Evolutionary conservation across 53 echinoderm and acorn worm species (phyloP).

Genomic region (Holothuria leucospilota): DNA sequence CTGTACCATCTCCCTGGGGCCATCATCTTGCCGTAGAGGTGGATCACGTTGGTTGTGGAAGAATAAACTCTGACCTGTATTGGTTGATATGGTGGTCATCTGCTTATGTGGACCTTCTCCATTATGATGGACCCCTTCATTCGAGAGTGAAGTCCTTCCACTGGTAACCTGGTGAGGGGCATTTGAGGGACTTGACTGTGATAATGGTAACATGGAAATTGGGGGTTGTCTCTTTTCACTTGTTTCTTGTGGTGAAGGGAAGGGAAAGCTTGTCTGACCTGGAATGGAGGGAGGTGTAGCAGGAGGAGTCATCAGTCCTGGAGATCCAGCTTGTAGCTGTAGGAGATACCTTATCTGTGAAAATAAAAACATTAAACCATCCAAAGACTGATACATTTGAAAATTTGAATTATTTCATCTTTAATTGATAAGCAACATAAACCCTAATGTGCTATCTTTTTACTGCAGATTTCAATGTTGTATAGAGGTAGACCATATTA

Average conservation of each 20-base stretch:
- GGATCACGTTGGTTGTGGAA: constrained; percentile 46
- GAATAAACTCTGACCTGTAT: constrained; percentile 88
- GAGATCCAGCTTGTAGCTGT: constrained; percentile 44
- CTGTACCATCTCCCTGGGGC: neutral
- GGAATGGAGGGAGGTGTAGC: constrained; percentile 65
- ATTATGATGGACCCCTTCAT: no score
- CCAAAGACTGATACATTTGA: no score
- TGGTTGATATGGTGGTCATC: constrained; percentile 76
- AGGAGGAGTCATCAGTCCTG: constrained; percentile 72
- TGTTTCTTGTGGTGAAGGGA: constrained; percentile 7
- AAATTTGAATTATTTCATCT: no score
- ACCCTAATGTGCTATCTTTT: no score
- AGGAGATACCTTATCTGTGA: constrained; percentile 80
- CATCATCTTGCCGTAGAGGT: neutral
- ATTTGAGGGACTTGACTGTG: neutral
- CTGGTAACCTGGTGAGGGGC: neutral
- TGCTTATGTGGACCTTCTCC: neutral
- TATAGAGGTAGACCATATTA: no score
- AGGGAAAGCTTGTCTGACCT: constrained; percentile 2
- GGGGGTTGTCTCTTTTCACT: neutral
- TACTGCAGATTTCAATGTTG: no score
- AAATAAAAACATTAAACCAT: neutral
- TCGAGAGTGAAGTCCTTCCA: no score
- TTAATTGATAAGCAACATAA: no score
- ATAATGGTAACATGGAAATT: no score